Base-by-base conservation (phyloP, 2,888 invertebrate genomes). In the Strigamia crassipes region DNA sequence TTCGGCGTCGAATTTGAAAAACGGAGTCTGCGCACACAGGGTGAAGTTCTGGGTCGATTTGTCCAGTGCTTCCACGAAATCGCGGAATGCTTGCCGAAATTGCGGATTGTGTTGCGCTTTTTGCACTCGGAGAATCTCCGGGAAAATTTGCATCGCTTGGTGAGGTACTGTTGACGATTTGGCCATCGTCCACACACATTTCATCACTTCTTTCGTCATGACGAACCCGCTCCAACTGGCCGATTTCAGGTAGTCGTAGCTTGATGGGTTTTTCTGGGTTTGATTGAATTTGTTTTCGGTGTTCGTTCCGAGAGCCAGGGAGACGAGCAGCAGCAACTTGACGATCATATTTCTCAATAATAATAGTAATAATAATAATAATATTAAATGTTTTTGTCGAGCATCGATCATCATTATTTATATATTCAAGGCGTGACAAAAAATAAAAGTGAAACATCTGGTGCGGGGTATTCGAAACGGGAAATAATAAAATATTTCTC, bases 11-110 rank as follows among this genome's bases (percentile, higher is more conserved):
- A 61, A 61, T 10, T 61, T 61, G 23, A 61, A 61, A 23, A 61
- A 61, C 61, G 61, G 61, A 61, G 61, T 61, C 61, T 61, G 61
- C 18, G 61, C 61, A 18, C 61, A 61, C 21, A 61, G 61, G 18
- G 61, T 61, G 21, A 61, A 61, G 18, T 61, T 61, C 18, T 18
- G 61, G 6, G 61, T 61, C 10, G 61, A 61, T 10, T 9, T 61
- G 18, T 23, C 23, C 23, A 61, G 23, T 15, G 61, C 2, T 4
- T 10, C 3, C 1, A 61, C 23, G 5, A 61, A 61, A 18, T 61
- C 61, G 10, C 23, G 18, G 18, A 61, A 61, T 10, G 61, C 6
- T 23, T 61, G 21, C 2, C 61, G 61, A 61, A 61, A 61, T 61
- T 61, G 10, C 3, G 61, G 61, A 23, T 61, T n/a, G 5, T 9